Evolutionary conservation across 2,797 vertebrate genomes (phyloP), one percentile per base, ranked within the genome.

Genomic region (Gymnothorax reevesii): DNA sequence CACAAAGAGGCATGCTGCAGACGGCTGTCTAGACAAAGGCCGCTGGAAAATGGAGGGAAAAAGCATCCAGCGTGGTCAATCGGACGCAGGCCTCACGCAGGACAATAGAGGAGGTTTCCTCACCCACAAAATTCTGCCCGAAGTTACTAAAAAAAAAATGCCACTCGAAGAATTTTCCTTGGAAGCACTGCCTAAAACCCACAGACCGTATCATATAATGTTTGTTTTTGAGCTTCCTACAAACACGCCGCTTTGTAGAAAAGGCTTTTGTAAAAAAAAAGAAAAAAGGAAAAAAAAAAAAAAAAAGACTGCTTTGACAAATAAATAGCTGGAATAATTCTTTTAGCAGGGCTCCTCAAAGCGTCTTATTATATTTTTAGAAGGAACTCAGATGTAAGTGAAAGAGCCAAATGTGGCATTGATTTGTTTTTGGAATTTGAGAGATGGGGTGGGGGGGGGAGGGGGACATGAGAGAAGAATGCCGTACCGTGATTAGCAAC

Each of bases 21-120:
- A 90, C 93, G 95, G 94, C 92, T 95, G 94, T 94, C 93, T 89
- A 92, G 94, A 96, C 93, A 94, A 94, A 92, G 89, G 90, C 87
- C 82, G 82, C 84, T 71, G 10, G 85, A 89, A 90, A 80, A 91
- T 90, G 89, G 90, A 91, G 90, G 87, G 90, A 91, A 66, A 87
- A 88, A 89, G 62, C 75, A 89, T 75, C 27, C 25, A 82, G 62
- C 86, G 86, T 84, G 86, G 89, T 89, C 89, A 89, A 90, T 86
- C 83, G 89, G 89, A 92, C 89, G 86, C 85, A 80, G 73, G 83
- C 87, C 57, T 52, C 15, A 13, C 1, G 66, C n/a, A 12, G 27
- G 20, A 84, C 55, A 87, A 54, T 1, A 42, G 59, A 17, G 33
- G 12, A 69, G 13, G 69, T 71, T 12, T 25, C 59, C 80, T 60